Percentiles rank a stretch among this genome's conserved stretches.
Evolutionary conservation across 2,888 invertebrate species (phyloP).

Genomic region (Ophion obscuratus): DNA sequence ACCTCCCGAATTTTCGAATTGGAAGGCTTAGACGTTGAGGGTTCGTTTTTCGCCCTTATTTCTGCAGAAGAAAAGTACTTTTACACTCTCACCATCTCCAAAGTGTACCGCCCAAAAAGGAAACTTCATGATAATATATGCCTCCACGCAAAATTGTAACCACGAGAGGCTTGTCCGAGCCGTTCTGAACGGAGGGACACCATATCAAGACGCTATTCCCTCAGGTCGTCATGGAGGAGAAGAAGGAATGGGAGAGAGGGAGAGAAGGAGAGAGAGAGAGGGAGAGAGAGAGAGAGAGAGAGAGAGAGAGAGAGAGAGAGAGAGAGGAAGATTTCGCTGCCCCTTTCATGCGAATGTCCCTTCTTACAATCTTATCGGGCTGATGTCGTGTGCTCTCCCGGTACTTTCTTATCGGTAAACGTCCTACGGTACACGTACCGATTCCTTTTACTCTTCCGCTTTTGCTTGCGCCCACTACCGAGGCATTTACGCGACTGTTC

Average conservation of each 20-base stretch:
- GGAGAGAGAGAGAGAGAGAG: too few relatives aligned
- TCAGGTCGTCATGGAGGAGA: slow-evolving; percentile 24
- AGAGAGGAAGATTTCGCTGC: slow-evolving; percentile 52
- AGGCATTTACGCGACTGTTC: slow-evolving; percentile 48
- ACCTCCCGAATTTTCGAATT: too few relatives aligned
- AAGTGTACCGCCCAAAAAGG: too few relatives aligned
- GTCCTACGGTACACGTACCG: slow-evolving; percentile 70
- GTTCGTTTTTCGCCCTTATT: too few relatives aligned
- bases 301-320: slow-evolving; percentile 16
- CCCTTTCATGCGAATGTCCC: slow-evolving; percentile 68
- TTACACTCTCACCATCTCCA: too few relatives aligned
- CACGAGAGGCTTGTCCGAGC: slow-evolving; percentile 40
- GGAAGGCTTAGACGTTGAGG: too few relatives aligned
- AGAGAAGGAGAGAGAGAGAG: not conserved
- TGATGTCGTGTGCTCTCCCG: slow-evolving; percentile 69
- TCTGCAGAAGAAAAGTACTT: too few relatives aligned
- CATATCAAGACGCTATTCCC: slow-evolving; percentile 15
- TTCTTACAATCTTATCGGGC: slow-evolving; percentile 69
- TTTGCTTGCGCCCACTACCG: slow-evolving; percentile 58
- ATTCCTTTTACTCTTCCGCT: slow-evolving; percentile 69
- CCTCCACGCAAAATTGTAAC: not conserved
- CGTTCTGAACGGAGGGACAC: slow-evolving; percentile 30
- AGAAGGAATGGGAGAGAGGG: slow-evolving; percentile 17
- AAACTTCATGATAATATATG: not conserved
- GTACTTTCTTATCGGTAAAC: slow-evolving; percentile 70